Evolutionary conservation across 2,888 invertebrate species (phyloP).

Genomic region (Augiades crinisus): DNA sequence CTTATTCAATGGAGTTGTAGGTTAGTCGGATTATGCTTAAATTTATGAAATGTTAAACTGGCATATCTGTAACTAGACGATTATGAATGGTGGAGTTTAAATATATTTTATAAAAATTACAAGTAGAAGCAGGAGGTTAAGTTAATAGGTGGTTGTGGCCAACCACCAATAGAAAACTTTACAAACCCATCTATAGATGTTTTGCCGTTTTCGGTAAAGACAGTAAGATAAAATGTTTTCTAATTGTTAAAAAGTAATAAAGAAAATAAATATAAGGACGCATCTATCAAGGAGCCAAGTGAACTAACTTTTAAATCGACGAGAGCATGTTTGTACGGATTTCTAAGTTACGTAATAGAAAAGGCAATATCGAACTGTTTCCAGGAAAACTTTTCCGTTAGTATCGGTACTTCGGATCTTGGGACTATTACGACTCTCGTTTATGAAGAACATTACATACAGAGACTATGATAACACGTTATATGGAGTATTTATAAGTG

Average conservation of each 20-base stretch:
- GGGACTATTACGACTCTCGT: neutral
- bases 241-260: neutral
- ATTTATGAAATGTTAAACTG: neutral
- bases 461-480: neutral
- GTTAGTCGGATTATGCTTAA: too few species aligned
- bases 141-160: too few species aligned
- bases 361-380: slow-evolving; percentile 3
- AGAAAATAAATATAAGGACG: neutral
- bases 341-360: slow-evolving; percentile 9
- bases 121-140: too few species aligned
- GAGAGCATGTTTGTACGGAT: neutral
- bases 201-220: too few species aligned
- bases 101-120: too few species aligned
- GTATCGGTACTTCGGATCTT: neutral
- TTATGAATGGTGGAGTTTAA: too few species aligned
- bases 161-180: too few species aligned
- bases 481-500: neutral
- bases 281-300: neutral
- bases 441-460: neutral
- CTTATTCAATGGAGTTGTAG: neutral
- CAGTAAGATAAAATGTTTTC: too few species aligned
- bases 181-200: too few species aligned
- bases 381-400: slow-evolving; percentile 2
- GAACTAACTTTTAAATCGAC: neutral
- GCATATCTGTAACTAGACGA: too few species aligned